Base-by-base conservation (phyloP, 1,140 invertebrate species). In the Cataglyphis hispanica region DNA sequence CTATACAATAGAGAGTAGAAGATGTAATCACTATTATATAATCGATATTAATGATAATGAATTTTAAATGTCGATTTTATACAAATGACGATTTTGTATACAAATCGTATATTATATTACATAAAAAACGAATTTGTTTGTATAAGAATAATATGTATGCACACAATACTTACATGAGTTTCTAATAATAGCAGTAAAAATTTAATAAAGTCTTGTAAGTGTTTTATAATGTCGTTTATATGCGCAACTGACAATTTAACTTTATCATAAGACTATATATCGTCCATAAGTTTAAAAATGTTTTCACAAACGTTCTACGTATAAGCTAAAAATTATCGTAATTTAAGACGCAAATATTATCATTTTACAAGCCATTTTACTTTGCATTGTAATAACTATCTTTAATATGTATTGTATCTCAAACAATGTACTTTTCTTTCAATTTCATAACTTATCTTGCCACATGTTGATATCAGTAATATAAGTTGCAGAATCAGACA, bases 21-120 rank as follows among this genome's bases (percentile, higher is more conserved):
- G 40, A 43, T 43, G 40, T 11, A 11, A 43, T 43, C 11, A 37
- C 37, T n/a, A n/a, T n/a, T n/a, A 53, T 19, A 77, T 40, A 10
- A 50, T 77, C n/a, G 50, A 53, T 78, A 13, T 31, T 1, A 34
- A 46, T 46, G n/a, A 53, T 58, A 67, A 63, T 72, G 4, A 19
- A 46, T 16, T 13, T 13, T 46, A 13, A 4, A 46, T 7, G 10
- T 2, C 10, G 5, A 58, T 11, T 8, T 76, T 40, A 40, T 60
- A 13, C 3, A 37, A n/a, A n/a, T n/a, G n/a, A n/a, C n/a, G n/a
- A n/a, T n/a, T n/a, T n/a, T n/a, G n/a, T n/a, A n/a, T n/a, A n/a
- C n/a, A n/a, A n/a, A 37, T 8, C 4, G 7, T 46, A 46, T 16
- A 13, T 13, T 46, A 46, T 10, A 46, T 46, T 16, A 25, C 10